These are phyloP conservation scores for Alosa sapidissima DNA, from an alignment of 2,797 vertebrate species.

Conservation along the genomic window DNA sequence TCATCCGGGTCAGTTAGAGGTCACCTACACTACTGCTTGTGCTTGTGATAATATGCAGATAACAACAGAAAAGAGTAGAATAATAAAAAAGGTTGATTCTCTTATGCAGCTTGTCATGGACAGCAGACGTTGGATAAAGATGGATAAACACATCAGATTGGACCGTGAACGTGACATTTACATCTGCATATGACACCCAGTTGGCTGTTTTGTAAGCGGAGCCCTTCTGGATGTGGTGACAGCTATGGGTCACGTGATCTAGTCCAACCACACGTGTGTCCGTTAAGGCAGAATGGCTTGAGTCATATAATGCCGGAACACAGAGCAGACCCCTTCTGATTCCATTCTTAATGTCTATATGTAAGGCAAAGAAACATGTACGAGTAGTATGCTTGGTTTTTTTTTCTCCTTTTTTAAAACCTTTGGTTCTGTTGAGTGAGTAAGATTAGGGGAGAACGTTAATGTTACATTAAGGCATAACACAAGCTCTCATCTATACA, in stretches of 20 bases:
- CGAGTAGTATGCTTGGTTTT: not conserved
- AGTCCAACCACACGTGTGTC: not conserved
- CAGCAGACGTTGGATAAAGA: not conserved
- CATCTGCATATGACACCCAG: not conserved
- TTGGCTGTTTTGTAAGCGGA: not conserved
- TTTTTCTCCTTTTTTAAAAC: not conserved
- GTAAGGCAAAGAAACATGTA: slow-evolving; percentile 26
- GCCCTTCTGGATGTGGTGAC: slow-evolving; percentile 17
- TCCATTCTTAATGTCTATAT: slow-evolving; percentile 9
- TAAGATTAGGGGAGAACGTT: slow-evolving; percentile 31
- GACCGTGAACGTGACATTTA: not conserved
- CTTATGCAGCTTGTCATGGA: not conserved
- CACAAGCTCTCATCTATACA: slow-evolving; percentile 24
- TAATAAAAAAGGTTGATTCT: not conserved
- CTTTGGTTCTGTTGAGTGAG: slow-evolving; percentile 35
- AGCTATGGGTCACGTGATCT: not conserved
- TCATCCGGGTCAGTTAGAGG: not conserved
- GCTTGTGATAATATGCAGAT: not conserved
- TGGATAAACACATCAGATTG: not conserved
- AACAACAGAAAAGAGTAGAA: not conserved
- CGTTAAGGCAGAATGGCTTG: slow-evolving; percentile 41
- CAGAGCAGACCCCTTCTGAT: not conserved
- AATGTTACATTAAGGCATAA: slow-evolving; percentile 57
- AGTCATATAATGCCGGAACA: not conserved
- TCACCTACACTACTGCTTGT: not conserved